These are phyloP conservation scores for Apogon hyalosoma DNA, from an alignment of 2,797 vertebrate species.

Conservation along the genomic window DNA sequence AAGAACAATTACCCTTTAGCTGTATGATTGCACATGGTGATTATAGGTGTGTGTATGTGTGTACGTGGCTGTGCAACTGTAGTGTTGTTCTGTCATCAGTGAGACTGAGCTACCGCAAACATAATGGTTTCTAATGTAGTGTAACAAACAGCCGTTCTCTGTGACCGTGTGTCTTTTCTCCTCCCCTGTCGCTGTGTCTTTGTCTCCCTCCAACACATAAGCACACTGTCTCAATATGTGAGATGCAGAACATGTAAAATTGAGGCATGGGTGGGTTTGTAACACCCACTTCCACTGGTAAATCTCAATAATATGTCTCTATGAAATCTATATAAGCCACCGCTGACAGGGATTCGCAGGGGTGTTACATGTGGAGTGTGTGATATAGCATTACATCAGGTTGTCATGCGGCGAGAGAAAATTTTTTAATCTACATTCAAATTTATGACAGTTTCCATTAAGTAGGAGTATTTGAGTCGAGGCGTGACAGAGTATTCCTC, in stretches of 20 bases:
- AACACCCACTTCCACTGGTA: conserved; percentile 14
- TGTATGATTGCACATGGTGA: conserved; percentile 56
- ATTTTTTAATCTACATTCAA: conserved; percentile 57
- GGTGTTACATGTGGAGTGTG: conserved; percentile 36
- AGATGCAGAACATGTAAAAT: conserved; percentile 6
- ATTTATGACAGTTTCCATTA: conserved; percentile 64
- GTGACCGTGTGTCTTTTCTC: conserved; percentile 31
- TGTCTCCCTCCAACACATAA: conserved; percentile 19
- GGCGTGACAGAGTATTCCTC: conserved; percentile 30
- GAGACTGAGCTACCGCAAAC: conserved; percentile 37
- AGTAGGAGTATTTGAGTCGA: conserved; percentile 16
- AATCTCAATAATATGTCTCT: conserved; percentile 37
- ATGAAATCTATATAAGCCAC: conserved; percentile 21
- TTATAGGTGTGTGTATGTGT: conserved; percentile 43
- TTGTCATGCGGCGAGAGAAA: conserved; percentile 29
- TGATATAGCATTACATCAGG: conserved; percentile 39
- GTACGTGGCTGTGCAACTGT: conserved; percentile 24
- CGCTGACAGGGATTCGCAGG: conserved; percentile 24
- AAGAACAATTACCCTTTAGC: conserved; percentile 64
- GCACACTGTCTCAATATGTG: neutral
- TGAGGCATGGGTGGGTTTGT: conserved; percentile 12
- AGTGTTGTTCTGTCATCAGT: conserved; percentile 54
- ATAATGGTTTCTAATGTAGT: conserved; percentile 60
- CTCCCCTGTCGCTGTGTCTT: conserved; percentile 20
- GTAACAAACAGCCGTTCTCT: conserved; percentile 52